A percentile compares a stretch with the other conserved stretches of the same genome.
Evolutionary conservation across 2,888 invertebrate species (phyloP).

Genomic region (Sphecodes monilicornis): DNA sequence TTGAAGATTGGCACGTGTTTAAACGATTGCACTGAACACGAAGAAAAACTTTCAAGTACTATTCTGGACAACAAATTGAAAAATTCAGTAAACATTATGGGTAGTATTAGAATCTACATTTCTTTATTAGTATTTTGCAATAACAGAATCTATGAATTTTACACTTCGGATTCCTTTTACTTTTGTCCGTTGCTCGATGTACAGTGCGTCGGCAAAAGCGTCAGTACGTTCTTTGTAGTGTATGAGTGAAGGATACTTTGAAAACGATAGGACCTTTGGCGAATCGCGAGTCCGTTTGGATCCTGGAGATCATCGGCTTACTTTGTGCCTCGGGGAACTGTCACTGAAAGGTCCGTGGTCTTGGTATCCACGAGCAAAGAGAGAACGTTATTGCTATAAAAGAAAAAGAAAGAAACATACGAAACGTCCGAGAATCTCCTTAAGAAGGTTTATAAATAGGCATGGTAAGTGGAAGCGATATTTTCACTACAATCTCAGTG

Average conservation of each 20-base stretch:
- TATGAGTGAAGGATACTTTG: constrained; percentile 58
- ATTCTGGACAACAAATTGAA: too few relatives aligned
- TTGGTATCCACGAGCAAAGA: constrained; percentile 32
- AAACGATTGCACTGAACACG: too few relatives aligned
- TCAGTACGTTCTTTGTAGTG: too few relatives aligned
- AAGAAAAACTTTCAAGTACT: too few relatives aligned
- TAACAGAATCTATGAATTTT: too few relatives aligned
- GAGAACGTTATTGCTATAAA: constrained; percentile 37
- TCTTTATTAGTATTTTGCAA: too few relatives aligned
- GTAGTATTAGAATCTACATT: too few relatives aligned
- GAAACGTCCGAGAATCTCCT: constrained; percentile 60
- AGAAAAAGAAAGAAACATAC: constrained; percentile 44
- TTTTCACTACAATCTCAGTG: constrained; percentile 59
- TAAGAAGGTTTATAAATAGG: constrained; percentile 68
- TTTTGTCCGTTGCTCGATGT: too few relatives aligned
- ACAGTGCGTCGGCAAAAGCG: too few relatives aligned
- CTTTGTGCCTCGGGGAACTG: constrained; percentile 33
- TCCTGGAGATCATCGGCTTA: constrained; percentile 21
- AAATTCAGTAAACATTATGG: too few relatives aligned
- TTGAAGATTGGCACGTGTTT: too few relatives aligned
- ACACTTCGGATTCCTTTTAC: too few relatives aligned
- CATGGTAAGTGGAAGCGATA: constrained; percentile 62
- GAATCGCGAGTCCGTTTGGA: constrained; percentile 21
- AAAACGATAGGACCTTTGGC: constrained; percentile 55
- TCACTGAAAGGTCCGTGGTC: constrained; percentile 52